Evolutionary conservation across 2,797 vertebrate species (phyloP).

Genomic region (Apogon hyalosoma): DNA sequence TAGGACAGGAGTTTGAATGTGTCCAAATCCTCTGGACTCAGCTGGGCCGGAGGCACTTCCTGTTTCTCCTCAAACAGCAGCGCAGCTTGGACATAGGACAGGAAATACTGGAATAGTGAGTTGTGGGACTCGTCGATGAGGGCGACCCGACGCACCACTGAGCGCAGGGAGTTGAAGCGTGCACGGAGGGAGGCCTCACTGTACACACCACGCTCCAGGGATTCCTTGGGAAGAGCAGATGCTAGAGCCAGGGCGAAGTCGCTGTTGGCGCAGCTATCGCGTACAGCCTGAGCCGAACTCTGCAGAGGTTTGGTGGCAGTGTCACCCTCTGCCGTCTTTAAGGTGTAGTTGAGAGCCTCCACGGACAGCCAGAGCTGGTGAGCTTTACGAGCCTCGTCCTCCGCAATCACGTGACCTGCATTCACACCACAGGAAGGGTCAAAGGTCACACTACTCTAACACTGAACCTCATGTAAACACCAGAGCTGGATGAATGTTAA

Average conservation of each 20-base stretch:
- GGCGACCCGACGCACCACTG: constrained; percentile 90
- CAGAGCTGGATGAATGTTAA: too few species aligned
- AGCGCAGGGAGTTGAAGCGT: constrained; percentile 89
- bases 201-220: constrained; percentile 91
- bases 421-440: neutral
- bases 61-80: constrained; percentile 89
- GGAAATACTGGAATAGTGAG: constrained; percentile 96
- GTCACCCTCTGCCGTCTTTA: constrained; percentile 85
- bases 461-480: too few species aligned
- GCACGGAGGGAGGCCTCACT: constrained; percentile 92
- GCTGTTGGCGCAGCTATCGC: constrained; percentile 85
- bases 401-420: constrained; percentile 91
- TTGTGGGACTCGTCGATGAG: constrained; percentile 94
- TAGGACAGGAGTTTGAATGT: constrained; percentile 94
- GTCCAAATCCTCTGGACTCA: constrained; percentile 87
- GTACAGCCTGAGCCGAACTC: constrained; percentile 84
- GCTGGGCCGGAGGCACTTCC: constrained; percentile 87
- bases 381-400: constrained; percentile 92
- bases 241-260: constrained; percentile 90
- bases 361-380: constrained; percentile 96
- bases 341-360: constrained; percentile 89
- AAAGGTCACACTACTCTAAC: too few species aligned
- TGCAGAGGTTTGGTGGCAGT: constrained; percentile 87
- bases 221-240: constrained; percentile 87
- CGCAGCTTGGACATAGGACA: constrained; percentile 94